Percentiles rank a stretch among this genome's conserved stretches.
These are phyloP conservation scores for Aphaenogaster floridana DNA, from an alignment of 1,140 invertebrate genomes.

Conservation along the genomic window DNA sequence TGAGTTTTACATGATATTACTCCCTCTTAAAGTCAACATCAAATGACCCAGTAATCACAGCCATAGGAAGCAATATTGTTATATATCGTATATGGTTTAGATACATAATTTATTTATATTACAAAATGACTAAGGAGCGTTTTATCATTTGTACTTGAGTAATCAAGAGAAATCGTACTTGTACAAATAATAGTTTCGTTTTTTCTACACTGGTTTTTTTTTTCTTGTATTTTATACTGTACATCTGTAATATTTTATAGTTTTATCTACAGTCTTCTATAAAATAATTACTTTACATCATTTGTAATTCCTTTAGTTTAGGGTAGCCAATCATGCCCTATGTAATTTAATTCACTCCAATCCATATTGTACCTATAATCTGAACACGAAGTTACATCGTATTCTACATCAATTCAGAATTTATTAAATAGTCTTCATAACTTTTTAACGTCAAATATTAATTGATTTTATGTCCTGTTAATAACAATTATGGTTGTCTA, in stretches of 20 bases:
- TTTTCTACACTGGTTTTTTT: slow-evolving; percentile 46
- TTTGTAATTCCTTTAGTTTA: slow-evolving; percentile 44
- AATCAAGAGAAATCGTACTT: slow-evolving; percentile 73
- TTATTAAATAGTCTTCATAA: slow-evolving; percentile 4
- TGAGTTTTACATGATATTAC: slow-evolving; percentile 85
- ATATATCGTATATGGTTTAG: slow-evolving; percentile 68
- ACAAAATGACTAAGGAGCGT: slow-evolving; percentile 76
- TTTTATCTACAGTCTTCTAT: slow-evolving; percentile 72
- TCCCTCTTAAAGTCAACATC: slow-evolving; percentile 86
- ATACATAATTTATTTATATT: slow-evolving; percentile 72
- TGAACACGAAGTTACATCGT: slow-evolving; percentile 25
- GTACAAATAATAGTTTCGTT: slow-evolving; percentile 67
- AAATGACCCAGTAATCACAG: slow-evolving; percentile 85
- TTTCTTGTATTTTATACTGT: slow-evolving; percentile 64
- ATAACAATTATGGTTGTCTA: slow-evolving; percentile 11
- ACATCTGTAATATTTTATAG: slow-evolving; percentile 68
- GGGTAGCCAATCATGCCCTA: slow-evolving; percentile 36
- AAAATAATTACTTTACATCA: slow-evolving; percentile 69
- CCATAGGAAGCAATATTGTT: slow-evolving; percentile 78
- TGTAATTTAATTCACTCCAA: slow-evolving; percentile 42
- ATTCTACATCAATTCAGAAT: slow-evolving; percentile 32
- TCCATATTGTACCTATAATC: slow-evolving; percentile 40
- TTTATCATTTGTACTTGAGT: slow-evolving; percentile 74
- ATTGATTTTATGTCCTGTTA: slow-evolving; percentile 42
- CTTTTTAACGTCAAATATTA: slow-evolving; percentile 39